Conservation (phyloP, 2,113 vertebrate species). For the Cynopterus brachyotis region DNA sequence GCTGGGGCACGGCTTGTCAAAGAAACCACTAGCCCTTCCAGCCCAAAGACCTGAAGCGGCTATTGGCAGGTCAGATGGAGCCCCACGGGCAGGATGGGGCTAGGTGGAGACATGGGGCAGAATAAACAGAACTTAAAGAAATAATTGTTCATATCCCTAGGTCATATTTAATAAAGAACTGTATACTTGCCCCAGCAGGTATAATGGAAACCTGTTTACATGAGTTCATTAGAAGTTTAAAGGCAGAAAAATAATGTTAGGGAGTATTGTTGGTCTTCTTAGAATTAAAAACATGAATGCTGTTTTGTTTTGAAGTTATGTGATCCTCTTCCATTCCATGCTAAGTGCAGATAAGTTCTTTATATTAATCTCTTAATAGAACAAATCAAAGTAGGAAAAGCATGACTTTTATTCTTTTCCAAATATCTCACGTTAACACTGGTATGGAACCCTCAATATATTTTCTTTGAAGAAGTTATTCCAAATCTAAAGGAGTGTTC, state of each 20-base stretch:
- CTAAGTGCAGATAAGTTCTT: slow-evolving; percentile 1
- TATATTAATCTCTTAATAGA: background rate
- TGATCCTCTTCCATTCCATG: background rate
- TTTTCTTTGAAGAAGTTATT: background rate
- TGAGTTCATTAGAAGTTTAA: background rate
- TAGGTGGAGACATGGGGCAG: background rate
- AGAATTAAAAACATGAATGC: background rate
- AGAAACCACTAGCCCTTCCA: background rate
- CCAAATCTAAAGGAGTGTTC: background rate
- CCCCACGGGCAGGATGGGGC: background rate
- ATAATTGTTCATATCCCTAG: background rate
- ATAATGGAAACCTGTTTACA: background rate
- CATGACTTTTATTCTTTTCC: background rate
- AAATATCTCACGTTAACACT: background rate
- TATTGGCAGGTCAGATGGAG: background rate
- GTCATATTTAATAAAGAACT: background rate
- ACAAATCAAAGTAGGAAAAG: background rate
- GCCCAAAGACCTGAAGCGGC: background rate
- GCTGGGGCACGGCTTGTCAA: background rate
- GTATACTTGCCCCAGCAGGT: background rate
- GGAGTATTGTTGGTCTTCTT: background rate
- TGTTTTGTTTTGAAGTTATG: slow-evolving; percentile 9
- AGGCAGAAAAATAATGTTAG: background rate
- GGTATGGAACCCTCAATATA: background rate
- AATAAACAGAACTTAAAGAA: background rate